phyloP scores from a whole-genome alignment of 2,113 vertebrate genomes.

The Eulemur macaco region DNA sequence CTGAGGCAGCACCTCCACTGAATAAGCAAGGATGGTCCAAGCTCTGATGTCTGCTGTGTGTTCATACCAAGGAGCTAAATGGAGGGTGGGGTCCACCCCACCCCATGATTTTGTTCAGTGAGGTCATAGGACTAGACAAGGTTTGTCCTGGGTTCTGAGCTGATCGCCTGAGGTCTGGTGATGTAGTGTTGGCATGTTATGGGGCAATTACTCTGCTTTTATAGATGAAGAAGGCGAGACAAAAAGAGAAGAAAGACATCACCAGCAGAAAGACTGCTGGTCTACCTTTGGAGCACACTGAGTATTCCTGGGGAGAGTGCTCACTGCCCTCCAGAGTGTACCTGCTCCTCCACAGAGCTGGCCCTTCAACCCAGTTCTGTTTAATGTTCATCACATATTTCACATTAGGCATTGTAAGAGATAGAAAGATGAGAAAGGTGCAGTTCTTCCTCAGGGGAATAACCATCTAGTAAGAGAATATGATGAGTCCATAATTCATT shows the following conservation, averaged over 20 bases:
- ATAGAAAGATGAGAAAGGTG: background rate
- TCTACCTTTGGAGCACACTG: background rate
- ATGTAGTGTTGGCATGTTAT: background rate
- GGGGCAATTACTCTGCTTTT: background rate
- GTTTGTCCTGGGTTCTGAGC: background rate
- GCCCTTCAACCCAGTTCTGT: background rate
- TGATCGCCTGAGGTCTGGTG: conserved; percentile 10
- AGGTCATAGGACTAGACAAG: conserved; percentile 55
- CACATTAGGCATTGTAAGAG: background rate
- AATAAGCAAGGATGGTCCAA: background rate
- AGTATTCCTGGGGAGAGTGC: background rate
- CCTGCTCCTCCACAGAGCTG: background rate
- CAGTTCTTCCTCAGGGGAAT: background rate
- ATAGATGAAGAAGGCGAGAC: background rate
- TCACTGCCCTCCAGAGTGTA: background rate
- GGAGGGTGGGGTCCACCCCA: background rate
- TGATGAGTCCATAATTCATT: background rate
- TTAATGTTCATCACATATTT: background rate
- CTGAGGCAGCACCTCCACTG: background rate
- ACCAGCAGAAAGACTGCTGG: background rate
- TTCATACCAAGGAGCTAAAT: background rate
- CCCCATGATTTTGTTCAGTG: background rate
- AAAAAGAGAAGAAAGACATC: background rate
- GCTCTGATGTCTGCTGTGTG: background rate
- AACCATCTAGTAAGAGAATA: background rate